Conservation (phyloP, 2,113 vertebrate species). For the Microtus oregoni region DNA sequence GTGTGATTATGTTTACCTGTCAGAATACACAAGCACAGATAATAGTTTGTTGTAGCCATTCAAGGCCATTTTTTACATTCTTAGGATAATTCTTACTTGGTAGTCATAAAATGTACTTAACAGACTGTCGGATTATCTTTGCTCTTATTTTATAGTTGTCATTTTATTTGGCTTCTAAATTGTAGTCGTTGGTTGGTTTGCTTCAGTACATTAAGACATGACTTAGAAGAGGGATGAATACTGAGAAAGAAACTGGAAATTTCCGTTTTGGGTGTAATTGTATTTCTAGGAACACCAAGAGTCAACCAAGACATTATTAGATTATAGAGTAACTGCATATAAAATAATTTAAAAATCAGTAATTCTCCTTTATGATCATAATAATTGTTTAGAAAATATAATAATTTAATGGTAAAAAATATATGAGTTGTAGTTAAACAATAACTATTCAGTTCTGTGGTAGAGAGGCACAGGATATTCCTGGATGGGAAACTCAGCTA, state of each 20-base stretch:
- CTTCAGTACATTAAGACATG: background rate
- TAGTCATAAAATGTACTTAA: background rate
- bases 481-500: background rate
- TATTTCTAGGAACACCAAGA: background rate
- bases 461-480: background rate
- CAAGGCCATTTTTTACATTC: background rate
- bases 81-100: background rate
- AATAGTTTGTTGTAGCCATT: background rate
- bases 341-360: conserved; percentile 47
- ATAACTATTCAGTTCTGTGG: background rate
- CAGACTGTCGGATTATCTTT: background rate
- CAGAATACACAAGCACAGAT: background rate
- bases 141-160: background rate
- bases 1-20: background rate
- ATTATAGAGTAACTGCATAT: conserved; percentile 3
- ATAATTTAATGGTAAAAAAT: conserved; percentile 11
- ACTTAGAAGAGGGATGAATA: conserved; percentile 10
- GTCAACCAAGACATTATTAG: conserved; percentile 52
- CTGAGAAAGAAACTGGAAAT: background rate
- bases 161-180: conserved; percentile 1
- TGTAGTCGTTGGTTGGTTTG: background rate
- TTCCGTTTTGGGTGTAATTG: background rate
- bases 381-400: conserved; percentile 44
- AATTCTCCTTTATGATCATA: conserved; percentile 30
- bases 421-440: background rate